phyloP scores from a whole-genome alignment of 1,140 invertebrate genomes.

The Dreissena polymorpha region DNA sequence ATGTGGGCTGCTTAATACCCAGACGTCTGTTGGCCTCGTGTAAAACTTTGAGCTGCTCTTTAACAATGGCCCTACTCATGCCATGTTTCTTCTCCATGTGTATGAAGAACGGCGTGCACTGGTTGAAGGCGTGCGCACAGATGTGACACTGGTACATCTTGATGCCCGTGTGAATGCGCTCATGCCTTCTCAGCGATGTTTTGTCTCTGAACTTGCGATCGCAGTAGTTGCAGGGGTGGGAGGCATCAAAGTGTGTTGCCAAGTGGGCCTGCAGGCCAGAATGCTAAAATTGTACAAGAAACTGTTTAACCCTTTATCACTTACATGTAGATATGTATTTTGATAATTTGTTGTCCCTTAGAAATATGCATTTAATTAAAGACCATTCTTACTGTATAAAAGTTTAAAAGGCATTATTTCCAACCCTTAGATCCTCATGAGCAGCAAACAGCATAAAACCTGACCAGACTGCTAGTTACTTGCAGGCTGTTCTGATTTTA shows the following conservation, averaged over 20 bases:
- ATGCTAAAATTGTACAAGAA: conserved; percentile 8
- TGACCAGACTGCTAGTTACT: too few species aligned
- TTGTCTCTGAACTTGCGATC: conserved; percentile 50
- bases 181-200: conserved; percentile 52
- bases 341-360: not conserved
- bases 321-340: not conserved
- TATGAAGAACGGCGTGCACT: conserved; percentile 45
- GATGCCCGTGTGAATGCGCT: conserved; percentile 75
- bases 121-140: conserved; percentile 52
- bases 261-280: conserved; percentile 37
- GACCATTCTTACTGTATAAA: not conserved
- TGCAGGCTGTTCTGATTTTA: too few species aligned
- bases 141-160: conserved; percentile 76
- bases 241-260: conserved; percentile 46
- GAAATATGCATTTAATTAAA: not conserved
- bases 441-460: too few species aligned
- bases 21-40: too few species aligned
- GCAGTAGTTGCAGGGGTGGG: conserved; percentile 38
- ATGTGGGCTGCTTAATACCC: too few species aligned
- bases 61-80: not conserved
- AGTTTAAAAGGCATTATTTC: not conserved
- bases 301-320: not conserved
- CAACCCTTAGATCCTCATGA: not conserved
- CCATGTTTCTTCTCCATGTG: conserved; percentile 48
- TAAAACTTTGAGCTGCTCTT: too few species aligned